Evolutionary conservation across 2,888 invertebrate genomes (phyloP).

Genomic region (Drosophila ochracea): DNA sequence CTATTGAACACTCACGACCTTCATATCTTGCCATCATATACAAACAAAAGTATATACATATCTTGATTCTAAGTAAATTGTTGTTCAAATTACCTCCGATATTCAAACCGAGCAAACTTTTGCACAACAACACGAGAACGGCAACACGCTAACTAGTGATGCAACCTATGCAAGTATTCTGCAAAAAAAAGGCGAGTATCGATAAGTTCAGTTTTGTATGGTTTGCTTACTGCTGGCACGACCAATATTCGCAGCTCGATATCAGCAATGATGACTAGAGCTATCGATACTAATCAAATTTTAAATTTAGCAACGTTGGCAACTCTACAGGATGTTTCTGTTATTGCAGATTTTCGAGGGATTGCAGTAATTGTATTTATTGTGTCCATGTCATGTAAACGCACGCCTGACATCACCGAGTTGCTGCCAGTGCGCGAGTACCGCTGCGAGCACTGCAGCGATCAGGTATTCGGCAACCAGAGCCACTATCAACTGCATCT

Average conservation of each 20-base stretch:
- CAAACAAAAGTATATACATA: constrained; percentile 9
- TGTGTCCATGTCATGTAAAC: constrained; percentile 43
- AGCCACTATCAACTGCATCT: constrained; percentile 87
- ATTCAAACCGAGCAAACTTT: constrained; percentile 43
- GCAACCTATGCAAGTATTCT: constrained; percentile 5
- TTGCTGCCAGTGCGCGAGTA: constrained; percentile 63
- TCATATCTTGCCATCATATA: constrained; percentile 7
- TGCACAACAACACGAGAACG: constrained; percentile 48
- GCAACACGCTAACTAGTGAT: constrained; percentile 40
- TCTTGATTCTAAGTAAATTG: constrained; percentile 13
- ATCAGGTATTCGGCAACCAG: constrained; percentile 86
- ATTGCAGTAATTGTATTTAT: constrained; percentile 1
- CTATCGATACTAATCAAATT: not conserved
- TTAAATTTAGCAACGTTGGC: constrained; percentile 8
- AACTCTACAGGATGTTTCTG: constrained; percentile 35
- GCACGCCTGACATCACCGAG: constrained; percentile 58
- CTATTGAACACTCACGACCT: constrained; percentile 2
- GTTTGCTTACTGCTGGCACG: not conserved
- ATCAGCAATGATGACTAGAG: too few relatives aligned
- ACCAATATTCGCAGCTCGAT: not conserved
- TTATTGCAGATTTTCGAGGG: constrained; percentile 8
- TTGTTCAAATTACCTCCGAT: constrained; percentile 35
- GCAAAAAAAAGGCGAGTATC: constrained; percentile 10
- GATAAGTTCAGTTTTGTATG: constrained; percentile 2
- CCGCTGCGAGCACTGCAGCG: constrained; percentile 85